These are phyloP conservation scores for Eremophila alpestris DNA, from an alignment of 2,797 vertebrate genomes.

Conservation along the genomic window DNA sequence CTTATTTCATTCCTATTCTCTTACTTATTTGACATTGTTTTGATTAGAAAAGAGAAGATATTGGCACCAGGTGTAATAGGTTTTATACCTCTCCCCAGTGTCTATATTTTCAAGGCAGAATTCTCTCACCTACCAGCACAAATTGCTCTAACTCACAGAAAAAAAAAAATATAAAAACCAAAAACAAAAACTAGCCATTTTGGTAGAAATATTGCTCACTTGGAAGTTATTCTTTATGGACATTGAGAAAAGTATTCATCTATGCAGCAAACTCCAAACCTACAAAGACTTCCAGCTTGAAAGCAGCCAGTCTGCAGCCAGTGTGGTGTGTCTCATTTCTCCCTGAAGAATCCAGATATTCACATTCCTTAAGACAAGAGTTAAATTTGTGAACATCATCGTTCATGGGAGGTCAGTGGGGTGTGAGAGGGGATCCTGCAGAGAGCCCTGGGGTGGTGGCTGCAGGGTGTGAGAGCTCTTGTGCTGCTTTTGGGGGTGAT, in stretches of 20 bases:
- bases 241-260: slow-evolving; percentile 26
- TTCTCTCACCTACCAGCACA: neutral
- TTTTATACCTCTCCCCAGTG: slow-evolving; percentile 15
- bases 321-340: neutral
- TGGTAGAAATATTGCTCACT: slow-evolving; percentile 17
- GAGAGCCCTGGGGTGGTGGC: neutral
- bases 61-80: slow-evolving; percentile 12
- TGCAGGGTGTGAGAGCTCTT: accelerated
- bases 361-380: neutral
- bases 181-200: neutral
- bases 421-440: neutral
- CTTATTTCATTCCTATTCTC: slow-evolving; percentile 33
- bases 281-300: neutral
- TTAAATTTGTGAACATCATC: neutral
- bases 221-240: slow-evolving; percentile 11
- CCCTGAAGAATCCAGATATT: neutral
- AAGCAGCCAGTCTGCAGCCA: neutral
- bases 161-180: neutral
- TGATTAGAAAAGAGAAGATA: slow-evolving; percentile 39
- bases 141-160: slow-evolving; percentile 6
- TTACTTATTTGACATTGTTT: slow-evolving; percentile 39
- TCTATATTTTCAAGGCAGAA: slow-evolving; percentile 33
- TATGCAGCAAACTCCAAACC: neutral
- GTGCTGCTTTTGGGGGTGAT: neutral
- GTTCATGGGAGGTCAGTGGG: neutral